These are phyloP conservation scores for Chiropotes sagulatus DNA, from an alignment of 2,797 vertebrate genomes.

Conservation along the genomic window DNA sequence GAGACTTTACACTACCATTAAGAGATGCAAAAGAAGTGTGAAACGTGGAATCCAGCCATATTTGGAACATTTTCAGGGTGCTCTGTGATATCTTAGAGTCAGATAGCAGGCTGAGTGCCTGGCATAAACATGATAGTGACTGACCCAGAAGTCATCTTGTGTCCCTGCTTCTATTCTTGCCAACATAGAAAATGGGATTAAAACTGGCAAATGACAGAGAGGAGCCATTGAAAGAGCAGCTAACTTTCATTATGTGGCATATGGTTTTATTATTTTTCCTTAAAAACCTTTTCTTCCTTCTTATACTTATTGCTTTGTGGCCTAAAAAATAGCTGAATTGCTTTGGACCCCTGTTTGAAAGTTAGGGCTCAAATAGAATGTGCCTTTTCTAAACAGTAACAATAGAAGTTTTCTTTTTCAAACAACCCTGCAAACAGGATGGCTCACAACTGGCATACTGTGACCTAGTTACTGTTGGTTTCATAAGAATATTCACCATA, in stretches of 20 bases:
- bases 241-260: conserved; percentile 3
- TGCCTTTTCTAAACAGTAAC: conserved; percentile 48
- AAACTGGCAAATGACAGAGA: conserved; percentile 35
- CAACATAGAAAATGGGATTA: conserved; percentile 1
- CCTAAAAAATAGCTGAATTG: conserved; percentile 42
- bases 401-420: conserved; percentile 54
- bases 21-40: neutral
- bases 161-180: neutral
- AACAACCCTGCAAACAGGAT: conserved; percentile 11
- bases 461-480: conserved; percentile 53
- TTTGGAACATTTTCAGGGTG: neutral
- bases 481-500: conserved; percentile 45
- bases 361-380: conserved; percentile 14
- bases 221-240: neutral
- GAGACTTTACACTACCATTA: neutral
- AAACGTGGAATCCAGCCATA: neutral
- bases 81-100: neutral
- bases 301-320: neutral
- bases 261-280: neutral
- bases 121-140: neutral
- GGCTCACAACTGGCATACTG: neutral
- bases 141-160: neutral
- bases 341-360: conserved; percentile 43
- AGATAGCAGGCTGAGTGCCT: neutral
- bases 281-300: neutral